A percentile compares a stretch with the other conserved stretches of the same genome.
Evolutionary conservation across 2,113 vertebrate genomes (phyloP).

Genomic region (Nothocercus nigrocapillus): DNA sequence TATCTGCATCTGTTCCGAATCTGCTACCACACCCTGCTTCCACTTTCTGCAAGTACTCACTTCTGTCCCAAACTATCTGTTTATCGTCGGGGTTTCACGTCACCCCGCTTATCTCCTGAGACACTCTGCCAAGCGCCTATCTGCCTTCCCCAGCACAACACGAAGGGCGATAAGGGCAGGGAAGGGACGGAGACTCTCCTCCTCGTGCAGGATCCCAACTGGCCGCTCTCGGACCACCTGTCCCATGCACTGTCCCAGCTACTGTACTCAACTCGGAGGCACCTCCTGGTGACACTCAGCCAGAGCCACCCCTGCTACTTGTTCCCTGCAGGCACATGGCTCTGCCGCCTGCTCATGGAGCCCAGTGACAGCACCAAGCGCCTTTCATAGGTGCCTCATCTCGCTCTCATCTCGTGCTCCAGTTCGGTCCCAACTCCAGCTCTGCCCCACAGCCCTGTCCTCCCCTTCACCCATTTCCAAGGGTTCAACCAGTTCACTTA

Average conservation of each 20-base stretch:
- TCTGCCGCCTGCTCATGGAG: rapidly evolving
- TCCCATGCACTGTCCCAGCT: background rate
- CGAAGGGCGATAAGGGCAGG: too few species aligned
- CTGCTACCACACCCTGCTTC: background rate
- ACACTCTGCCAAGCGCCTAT: background rate
- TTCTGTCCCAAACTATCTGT: rapidly evolving
- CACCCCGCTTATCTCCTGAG: background rate
- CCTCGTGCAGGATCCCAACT: rapidly evolving
- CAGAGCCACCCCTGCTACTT: rapidly evolving
- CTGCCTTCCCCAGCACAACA: background rate
- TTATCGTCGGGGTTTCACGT: rapidly evolving
- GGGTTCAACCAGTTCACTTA: rapidly evolving
- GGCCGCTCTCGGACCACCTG: background rate
- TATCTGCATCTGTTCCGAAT: rapidly evolving
- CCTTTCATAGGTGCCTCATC: rapidly evolving
- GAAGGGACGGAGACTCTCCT: rapidly evolving
- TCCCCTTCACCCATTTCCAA: rapidly evolving
- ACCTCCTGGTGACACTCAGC: background rate
- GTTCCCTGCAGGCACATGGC: background rate
- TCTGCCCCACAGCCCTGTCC: rapidly evolving
- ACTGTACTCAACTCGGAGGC: background rate
- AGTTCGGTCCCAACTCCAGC: rapidly evolving
- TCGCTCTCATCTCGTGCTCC: rapidly evolving
- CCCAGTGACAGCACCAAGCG: background rate
- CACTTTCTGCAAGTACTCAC: rapidly evolving